Conservation (phyloP, 2,797 vertebrate species). For the Simalia tracyae region DNA sequence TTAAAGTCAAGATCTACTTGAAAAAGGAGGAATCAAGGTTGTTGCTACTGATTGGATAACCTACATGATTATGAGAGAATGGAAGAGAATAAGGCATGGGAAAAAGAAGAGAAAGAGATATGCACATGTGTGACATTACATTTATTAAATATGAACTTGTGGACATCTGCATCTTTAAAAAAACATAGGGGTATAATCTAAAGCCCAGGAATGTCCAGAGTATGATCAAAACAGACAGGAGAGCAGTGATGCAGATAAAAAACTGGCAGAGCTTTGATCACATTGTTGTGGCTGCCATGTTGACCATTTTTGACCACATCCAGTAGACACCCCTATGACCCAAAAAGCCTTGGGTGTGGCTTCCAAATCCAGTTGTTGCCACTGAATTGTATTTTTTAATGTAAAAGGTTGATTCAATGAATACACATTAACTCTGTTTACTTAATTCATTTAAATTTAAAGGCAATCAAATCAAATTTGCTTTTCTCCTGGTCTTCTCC, state of each 20-base stretch:
- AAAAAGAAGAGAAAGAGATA: background rate
- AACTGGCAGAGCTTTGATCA: background rate
- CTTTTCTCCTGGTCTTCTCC: too few relatives aligned
- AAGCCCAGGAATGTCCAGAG: background rate
- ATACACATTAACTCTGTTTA: background rate
- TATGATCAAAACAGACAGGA: background rate
- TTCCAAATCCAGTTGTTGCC: background rate
- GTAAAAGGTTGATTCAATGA: background rate
- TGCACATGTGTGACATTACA: background rate
- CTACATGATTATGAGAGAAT: background rate
- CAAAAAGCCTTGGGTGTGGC: background rate
- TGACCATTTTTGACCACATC: background rate
- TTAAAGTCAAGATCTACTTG: background rate
- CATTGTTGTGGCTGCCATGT: background rate
- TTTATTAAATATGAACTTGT: background rate
- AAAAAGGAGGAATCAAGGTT: background rate
- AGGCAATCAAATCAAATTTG: background rate
- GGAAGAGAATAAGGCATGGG: background rate
- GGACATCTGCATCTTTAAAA: background rate
- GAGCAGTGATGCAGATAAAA: background rate
- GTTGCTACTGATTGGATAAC: background rate
- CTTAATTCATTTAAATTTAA: background rate
- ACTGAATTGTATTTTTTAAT: background rate
- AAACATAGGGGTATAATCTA: background rate
- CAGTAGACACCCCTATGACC: background rate